Evolutionary conservation across 2,888 invertebrate genomes (phyloP), one percentile per base, ranked within the genome.

Genomic region (Acanthococcus lagerstroemiae): DNA sequence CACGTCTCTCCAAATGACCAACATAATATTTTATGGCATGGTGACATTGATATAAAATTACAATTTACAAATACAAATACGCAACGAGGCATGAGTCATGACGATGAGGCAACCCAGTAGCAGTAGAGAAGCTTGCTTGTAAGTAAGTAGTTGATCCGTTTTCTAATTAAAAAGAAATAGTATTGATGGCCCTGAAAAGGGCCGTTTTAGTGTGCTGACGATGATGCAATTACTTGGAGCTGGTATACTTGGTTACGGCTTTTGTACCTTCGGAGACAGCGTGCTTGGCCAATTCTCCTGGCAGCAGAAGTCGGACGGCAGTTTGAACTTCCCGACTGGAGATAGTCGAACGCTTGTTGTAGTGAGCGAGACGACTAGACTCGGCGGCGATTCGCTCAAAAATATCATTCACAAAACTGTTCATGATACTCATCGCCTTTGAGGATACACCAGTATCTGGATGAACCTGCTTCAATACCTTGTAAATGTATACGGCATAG

Each of bases 401-500:
- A 72, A 86, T 83, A 70, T 89, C 87, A 70, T 83, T 84, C 0
- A 88, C 84, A 69, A 88, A 88, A 71, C 82, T 83, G 75, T 87
- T 85, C 85, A 87, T 85, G 70, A 87, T 85, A 70, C 80, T 75
- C 83, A 86, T 87, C 0, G 85, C 83, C 71, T 85, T 85, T 25
- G 80, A 80, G 0, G 86, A 84, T 60, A 88, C 83, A 0, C 85
- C 84, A 48, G 84, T 78, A 73, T 84, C 83, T 0, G 82, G 81
- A 70, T 83, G 81, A 0, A 84, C 80, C 70, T 80, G 80, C 71
- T 81, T 80, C 67, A 86, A 72, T 4, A 86, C 74, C 70, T 84
- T 85, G 76, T 82, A 84, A 12, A 69, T 69, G 72, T 83, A 83
- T 25, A 80, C 80, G 0, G 80, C 79, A 72, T 81, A 86, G 50